Evolutionary conservation across 1,140 invertebrate species (phyloP).

Genomic region (Meloidogyne chitwoodi): DNA sequence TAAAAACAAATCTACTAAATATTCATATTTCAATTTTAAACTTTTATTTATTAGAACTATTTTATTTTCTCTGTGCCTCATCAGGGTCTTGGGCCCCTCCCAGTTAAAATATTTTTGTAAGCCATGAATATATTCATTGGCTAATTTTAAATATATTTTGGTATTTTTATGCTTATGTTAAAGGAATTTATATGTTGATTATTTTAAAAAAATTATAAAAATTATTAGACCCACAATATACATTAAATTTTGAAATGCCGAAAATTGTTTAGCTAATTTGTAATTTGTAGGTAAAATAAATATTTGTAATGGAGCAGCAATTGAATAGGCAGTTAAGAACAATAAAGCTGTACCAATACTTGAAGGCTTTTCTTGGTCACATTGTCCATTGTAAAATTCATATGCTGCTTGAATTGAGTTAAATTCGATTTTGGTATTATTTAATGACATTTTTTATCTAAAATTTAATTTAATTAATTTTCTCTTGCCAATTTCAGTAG

Average conservation of each 20-base stretch:
- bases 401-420: not conserved
- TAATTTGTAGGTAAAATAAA: not conserved
- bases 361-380: not conserved
- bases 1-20: too few species aligned
- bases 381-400: not conserved
- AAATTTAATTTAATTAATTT: not conserved
- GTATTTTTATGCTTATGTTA: too few species aligned
- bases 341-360: not conserved
- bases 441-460: not conserved
- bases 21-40: too few species aligned
- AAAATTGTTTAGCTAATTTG: not conserved
- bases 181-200: too few species aligned
- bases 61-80: too few species aligned
- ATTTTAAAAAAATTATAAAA: too few species aligned
- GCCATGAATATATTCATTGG: too few species aligned
- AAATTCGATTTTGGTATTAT: not conserved
- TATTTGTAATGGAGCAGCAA: not conserved
- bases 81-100: too few species aligned
- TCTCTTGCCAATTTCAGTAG: too few species aligned
- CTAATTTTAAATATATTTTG: too few species aligned
- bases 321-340: not conserved
- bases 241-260: not conserved
- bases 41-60: too few species aligned
- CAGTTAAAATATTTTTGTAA: too few species aligned
- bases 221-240: not conserved